phyloP scores from a whole-genome alignment of 2,888 invertebrate species.

The Stegana nigrithorax region DNA sequence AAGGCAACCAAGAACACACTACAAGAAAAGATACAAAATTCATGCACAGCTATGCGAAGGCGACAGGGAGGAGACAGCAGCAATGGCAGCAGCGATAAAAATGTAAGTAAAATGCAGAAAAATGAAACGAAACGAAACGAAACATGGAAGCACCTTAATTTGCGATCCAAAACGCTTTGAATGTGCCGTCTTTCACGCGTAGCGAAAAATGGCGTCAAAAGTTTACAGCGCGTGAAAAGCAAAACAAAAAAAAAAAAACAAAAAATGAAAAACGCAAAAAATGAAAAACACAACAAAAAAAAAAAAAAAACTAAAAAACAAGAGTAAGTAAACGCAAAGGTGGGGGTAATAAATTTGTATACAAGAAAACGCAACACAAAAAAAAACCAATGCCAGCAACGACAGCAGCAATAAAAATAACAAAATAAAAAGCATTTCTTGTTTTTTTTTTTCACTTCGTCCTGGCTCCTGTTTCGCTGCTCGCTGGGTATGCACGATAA shows the following conservation, averaged over 20 bases:
- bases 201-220: constrained; percentile 40
- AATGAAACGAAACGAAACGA: constrained; percentile 11
- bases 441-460: not conserved
- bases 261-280: not conserved
- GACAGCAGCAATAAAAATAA: constrained; percentile 8
- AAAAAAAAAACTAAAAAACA: not conserved
- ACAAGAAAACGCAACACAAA: constrained; percentile 33
- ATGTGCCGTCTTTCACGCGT: constrained; percentile 5
- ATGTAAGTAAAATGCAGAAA: constrained; percentile 9
- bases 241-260: not conserved
- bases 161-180: constrained; percentile 16
- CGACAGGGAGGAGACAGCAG: not conserved
- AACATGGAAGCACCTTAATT: constrained; percentile 15
- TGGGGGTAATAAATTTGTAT: constrained; percentile 28
- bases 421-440: not conserved
- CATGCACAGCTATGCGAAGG: constrained; percentile 8
- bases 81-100: constrained; percentile 13
- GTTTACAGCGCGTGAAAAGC: constrained; percentile 45
- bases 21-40: not conserved
- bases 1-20: constrained; percentile 12
- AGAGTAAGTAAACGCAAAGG: not conserved
- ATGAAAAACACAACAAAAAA: not conserved
- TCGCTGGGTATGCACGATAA: not conserved
- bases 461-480: not conserved
- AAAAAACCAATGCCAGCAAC: not conserved